phyloP scores from a whole-genome alignment of 92 coral and sea anemone species.

The Plumapathes pennacea region DNA sequence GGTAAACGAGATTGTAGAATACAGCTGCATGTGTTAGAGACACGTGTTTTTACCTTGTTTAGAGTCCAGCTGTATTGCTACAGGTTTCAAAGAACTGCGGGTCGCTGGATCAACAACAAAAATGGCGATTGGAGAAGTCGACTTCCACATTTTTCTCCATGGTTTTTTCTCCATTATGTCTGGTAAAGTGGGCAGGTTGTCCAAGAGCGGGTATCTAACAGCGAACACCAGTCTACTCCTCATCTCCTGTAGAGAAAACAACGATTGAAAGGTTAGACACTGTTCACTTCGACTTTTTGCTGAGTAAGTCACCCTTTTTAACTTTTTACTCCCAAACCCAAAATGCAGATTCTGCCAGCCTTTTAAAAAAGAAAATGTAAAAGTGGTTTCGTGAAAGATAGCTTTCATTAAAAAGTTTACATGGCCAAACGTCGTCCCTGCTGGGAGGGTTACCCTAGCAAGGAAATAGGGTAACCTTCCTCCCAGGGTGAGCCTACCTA shows the following conservation, averaged over 20 bases:
- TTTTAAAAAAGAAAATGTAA: background rate
- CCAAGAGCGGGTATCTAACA: slow-evolving; percentile 33
- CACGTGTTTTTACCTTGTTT: slow-evolving; percentile 17
- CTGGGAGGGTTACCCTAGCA: no score
- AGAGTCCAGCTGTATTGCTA: slow-evolving; percentile 43
- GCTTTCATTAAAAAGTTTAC: no score
- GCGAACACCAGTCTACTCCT: slow-evolving; percentile 17
- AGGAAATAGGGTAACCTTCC: no score
- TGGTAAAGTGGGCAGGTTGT: slow-evolving; percentile 21
- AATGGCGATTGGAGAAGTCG: slow-evolving; percentile 34
- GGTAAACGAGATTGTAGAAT: background rate
- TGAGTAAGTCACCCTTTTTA: no score
- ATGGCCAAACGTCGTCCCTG: no score
- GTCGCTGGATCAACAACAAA: slow-evolving; percentile 24
- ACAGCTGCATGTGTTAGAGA: background rate
- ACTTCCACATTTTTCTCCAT: slow-evolving; percentile 16
- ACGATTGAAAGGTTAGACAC: background rate
- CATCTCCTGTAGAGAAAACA: slow-evolving; percentile 8
- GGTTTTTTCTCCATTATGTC: slow-evolving; percentile 36
- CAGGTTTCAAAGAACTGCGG: slow-evolving; percentile 9
- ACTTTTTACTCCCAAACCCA: no score
- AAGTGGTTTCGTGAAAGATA: background rate
- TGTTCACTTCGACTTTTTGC: no score
- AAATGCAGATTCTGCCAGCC: slow-evolving; percentile 17
- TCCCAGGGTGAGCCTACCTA: no score